Percentiles rank a stretch among this genome's conserved stretches.
These are phyloP conservation scores for Aphrophora alni DNA, from an alignment of 2,888 invertebrate species.

Conservation along the genomic window DNA sequence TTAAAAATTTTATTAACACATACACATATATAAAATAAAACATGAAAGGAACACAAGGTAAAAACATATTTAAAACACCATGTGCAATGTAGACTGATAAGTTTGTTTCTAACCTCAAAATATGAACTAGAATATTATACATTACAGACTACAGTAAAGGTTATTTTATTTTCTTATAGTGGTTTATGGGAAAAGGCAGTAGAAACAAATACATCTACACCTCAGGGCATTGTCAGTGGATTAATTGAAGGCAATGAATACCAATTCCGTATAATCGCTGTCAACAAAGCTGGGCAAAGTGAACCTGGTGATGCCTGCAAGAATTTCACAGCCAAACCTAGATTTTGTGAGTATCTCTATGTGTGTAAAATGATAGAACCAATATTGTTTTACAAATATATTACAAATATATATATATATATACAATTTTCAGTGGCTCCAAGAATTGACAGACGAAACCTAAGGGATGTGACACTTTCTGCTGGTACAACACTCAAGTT, in stretches of 20 bases:
- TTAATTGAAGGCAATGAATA: conserved; percentile 95
- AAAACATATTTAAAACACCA: too few relatives aligned
- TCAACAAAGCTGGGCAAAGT: conserved; percentile 94
- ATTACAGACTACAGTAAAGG: too few relatives aligned
- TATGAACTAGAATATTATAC: too few relatives aligned
- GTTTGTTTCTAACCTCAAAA: too few relatives aligned
- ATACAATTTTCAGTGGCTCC: conserved; percentile 75
- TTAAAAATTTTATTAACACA: too few relatives aligned
- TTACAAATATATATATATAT: too few relatives aligned
- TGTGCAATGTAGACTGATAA: too few relatives aligned
- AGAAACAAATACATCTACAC: conserved; percentile 77
- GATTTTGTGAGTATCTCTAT: conserved; percentile 67
- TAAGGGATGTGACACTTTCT: conserved; percentile 88
- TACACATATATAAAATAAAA: too few relatives aligned
- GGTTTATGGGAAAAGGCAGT: conserved; percentile 92
- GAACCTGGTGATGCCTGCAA: conserved; percentile 90
- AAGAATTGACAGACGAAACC: conserved; percentile 91
- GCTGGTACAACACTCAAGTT: conserved; percentile 92
- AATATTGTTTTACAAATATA: too few relatives aligned
- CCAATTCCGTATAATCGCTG: conserved; percentile 93
- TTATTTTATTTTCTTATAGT: conserved; percentile 60
- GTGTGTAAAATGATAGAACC: neutral
- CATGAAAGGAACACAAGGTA: too few relatives aligned
- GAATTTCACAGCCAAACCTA: conserved; percentile 83
- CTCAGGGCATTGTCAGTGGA: conserved; percentile 83